phyloP scores from a whole-genome alignment of 2,888 invertebrate species.

The Hemistola chrysoprasaria region DNA sequence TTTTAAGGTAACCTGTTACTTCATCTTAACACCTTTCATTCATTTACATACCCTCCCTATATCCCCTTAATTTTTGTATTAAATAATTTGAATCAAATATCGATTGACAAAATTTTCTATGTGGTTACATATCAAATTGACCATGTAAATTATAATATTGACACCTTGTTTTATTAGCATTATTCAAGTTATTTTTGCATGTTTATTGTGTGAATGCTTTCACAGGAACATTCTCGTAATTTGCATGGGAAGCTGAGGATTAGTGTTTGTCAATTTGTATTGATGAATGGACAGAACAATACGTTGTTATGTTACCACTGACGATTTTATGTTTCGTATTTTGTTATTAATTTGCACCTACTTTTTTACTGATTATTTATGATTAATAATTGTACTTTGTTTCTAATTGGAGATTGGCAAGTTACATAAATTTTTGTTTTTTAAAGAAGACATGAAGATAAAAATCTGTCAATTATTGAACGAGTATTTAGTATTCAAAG shows the following conservation, averaged over 20 bases:
- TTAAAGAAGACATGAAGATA: too few relatives aligned
- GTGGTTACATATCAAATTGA: slow-evolving; percentile 70
- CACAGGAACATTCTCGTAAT: slow-evolving; percentile 40
- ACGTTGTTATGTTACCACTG: too few relatives aligned
- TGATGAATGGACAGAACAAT: slow-evolving; percentile 4
- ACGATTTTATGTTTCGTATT: too few relatives aligned
- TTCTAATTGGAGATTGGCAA: too few relatives aligned
- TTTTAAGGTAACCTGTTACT: neutral
- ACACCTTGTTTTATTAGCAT: slow-evolving; percentile 33
- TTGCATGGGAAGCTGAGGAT: slow-evolving; percentile 35
- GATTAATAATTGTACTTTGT: too few relatives aligned
- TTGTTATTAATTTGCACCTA: too few relatives aligned
- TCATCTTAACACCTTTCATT: neutral
- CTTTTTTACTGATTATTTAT: too few relatives aligned
- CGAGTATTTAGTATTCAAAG: too few relatives aligned
- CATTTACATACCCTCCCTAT: slow-evolving; percentile 17
- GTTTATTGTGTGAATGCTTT: slow-evolving; percentile 38
- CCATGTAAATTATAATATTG: slow-evolving; percentile 63
- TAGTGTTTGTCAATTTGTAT: slow-evolving; percentile 7
- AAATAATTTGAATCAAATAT: slow-evolving; percentile 62
- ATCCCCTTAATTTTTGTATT: slow-evolving; percentile 5
- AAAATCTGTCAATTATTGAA: too few relatives aligned
- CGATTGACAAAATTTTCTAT: slow-evolving; percentile 47
- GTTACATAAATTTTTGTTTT: too few relatives aligned
- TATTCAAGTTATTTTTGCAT: slow-evolving; percentile 15